Percentiles rank a stretch among this genome's conserved stretches.
Evolutionary conservation across 2,888 invertebrate species (phyloP).

Genomic region (Drosophila setosimentum): DNA sequence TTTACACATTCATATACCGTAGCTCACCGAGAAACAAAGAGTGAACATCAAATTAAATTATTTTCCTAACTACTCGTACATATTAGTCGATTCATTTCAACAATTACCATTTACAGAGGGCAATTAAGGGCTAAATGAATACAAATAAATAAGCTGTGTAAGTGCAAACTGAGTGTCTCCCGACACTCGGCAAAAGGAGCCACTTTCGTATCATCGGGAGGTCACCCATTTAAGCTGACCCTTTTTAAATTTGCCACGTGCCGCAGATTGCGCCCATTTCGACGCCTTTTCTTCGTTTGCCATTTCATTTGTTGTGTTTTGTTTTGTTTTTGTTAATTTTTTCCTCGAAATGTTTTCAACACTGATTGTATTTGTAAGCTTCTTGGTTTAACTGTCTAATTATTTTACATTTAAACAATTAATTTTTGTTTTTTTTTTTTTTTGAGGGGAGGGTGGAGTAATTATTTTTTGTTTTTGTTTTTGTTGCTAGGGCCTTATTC

Average conservation of each 20-base stretch:
- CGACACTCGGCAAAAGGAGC: constrained; percentile 8
- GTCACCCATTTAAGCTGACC: constrained; percentile 52
- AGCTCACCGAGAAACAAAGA: constrained; percentile 29
- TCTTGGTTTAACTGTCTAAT: constrained; percentile 83
- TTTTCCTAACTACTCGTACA: constrained; percentile 69
- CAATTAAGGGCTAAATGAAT: constrained; percentile 60
- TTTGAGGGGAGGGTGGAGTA: not conserved
- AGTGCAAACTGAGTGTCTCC: constrained; percentile 40
- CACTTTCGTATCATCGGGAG: constrained; percentile 17
- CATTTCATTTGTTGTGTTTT: constrained; percentile 25
- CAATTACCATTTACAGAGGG: constrained; percentile 61
- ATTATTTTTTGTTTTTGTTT: constrained; percentile 31
- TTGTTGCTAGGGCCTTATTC: constrained; percentile 61
- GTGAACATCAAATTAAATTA: constrained; percentile 54
- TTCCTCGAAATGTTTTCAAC: constrained; percentile 80
- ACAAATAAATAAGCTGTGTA: constrained; percentile 64
- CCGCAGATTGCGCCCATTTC: constrained; percentile 58
- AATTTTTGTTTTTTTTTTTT: constrained; percentile 56
- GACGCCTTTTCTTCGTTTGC: constrained; percentile 35
- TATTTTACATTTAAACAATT: constrained; percentile 82
- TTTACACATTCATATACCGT: constrained; percentile 42
- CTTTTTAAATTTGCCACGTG: constrained; percentile 59
- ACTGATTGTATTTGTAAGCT: constrained; percentile 84
- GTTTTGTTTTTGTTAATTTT: constrained; percentile 33
- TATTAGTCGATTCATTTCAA: constrained; percentile 51